Evolutionary conservation across 2,888 invertebrate species (phyloP), one percentile per base, ranked within the genome.

Genomic region (Slavum lentiscoides): DNA sequence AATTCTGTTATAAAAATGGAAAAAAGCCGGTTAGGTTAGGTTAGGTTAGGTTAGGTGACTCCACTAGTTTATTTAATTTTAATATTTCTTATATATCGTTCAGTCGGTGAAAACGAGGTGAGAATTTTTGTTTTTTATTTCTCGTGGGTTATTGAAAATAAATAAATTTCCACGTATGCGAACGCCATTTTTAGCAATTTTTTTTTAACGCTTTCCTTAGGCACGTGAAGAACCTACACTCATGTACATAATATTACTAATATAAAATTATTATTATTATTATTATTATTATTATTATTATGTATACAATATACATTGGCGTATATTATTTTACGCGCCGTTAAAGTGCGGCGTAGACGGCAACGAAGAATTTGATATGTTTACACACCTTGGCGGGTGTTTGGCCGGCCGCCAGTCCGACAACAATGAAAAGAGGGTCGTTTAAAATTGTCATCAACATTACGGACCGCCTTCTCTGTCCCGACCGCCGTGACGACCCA

Each of bases 391-490:
- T 55, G 74, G 64, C 64, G 37, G 64, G 11, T 55, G 64, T 74
- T 66, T 74, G 74, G 74, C 39, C 74, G 19, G 21, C n/a, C 11
- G 64, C 74, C 74, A 66, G 53, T 39, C 11, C 11, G 64, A 66
- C 21, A 39, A 74, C 66, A 66, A 58, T 39, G 66, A 66, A 66
- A 74, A 70, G 37, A 37, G 21, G 19, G 64, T 37, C 53, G 53
- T 74, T 74, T 58, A 55, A 74, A 74, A 74, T 66, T 74, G 66
- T 74, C 74, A 66, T 74, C 74, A n/a, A 55, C 74, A 66, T 23
- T 19, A 9, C 13, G 53, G 19, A 19, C 39, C 43, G 8, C 37
- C 66, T 3, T 19, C 19, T 11, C 39, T n/a, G 1, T 19, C 66
- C 2, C 19, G 13, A 11, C n/a, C 49, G 55, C 13, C 9, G 49